Base-by-base conservation (phyloP, 2,888 invertebrate genomes). In the Hoplodrina ambigua region DNA sequence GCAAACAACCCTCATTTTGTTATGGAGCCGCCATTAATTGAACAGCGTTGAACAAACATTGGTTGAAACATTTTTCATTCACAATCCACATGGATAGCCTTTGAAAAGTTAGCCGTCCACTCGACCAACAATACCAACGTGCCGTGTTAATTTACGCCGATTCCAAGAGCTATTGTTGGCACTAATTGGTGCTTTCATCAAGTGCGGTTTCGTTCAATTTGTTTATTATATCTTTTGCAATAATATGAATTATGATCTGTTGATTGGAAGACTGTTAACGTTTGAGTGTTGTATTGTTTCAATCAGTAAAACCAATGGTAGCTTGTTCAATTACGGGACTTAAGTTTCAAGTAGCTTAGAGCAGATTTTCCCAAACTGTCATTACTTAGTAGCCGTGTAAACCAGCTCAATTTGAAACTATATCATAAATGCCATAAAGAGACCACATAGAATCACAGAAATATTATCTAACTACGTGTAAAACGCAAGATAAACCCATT, bases 151-250 rank as follows among this genome's bases (percentile, higher is more conserved):
- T 79, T 80, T 70, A 72, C 74, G 70, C 60, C 3, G 69, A 41
- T 49, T 55, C 68, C 30, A 68, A 74, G 81, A 58, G 78, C 68
- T 75, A 81, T 87, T 88, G 85, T 85, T 67, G 66, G 64, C 19
- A 72, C 85, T 88, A 88, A 88, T 88, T 87, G 88, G 85, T 72
- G 72, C 83, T 84, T 84, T 81, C 82, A 82, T 80, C 78, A 70
- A 83, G 74, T 65, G 64, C 58, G 59, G 60, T 46, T 67, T 53
- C 72, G 58, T 79, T 70, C 69, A 78, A 75, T 69, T 77, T 66
- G 61, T 68, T 73, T 58, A 68, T 63, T 74, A 63, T 69, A 71
- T 65, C 57, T 73, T 75, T 59, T 44, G 58, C 55, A 60, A 64
- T 66, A 64, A 62, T 50, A 30, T 55, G 56, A 75, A 15, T 63